phyloP scores from a whole-genome alignment of 1,140 invertebrate genomes.

The Parapsyche elsis region DNA sequence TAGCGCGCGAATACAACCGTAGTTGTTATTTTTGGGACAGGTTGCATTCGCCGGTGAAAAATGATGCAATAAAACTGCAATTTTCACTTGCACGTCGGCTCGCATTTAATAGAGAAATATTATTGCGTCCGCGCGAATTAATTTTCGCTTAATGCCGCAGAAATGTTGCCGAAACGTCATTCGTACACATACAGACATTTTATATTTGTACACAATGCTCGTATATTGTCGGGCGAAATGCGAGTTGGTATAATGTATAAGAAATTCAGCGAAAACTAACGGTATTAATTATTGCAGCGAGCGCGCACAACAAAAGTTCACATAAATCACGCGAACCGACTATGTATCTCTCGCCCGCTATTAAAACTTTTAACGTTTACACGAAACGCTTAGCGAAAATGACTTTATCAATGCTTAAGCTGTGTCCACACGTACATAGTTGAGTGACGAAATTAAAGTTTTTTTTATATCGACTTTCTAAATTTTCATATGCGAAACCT shows the following conservation, averaged over 20 bases:
- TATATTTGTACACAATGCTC: background rate
- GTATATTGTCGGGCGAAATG: too few relatives aligned
- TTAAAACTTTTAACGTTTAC: conserved; percentile 18
- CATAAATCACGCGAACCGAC: background rate
- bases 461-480: too few relatives aligned
- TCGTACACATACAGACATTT: background rate
- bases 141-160: conserved; percentile 15
- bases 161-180: conserved; percentile 4
- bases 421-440: too few relatives aligned
- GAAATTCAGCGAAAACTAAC: background rate
- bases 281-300: conserved; percentile 20
- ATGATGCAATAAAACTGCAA: conserved; percentile 35
- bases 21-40: conserved; percentile 30
- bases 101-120: conserved; percentile 38
- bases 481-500: too few relatives aligned
- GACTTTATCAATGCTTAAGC: background rate
- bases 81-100: conserved; percentile 32
- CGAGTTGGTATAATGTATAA: background rate
- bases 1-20: background rate
- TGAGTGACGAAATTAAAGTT: too few relatives aligned
- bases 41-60: conserved; percentile 29
- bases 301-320: background rate
- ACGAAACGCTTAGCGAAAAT: conserved; percentile 6
- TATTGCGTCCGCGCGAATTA: conserved; percentile 13
- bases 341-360: background rate